Evolutionary conservation across 53 echinoderm and acorn worm genomes (phyloP).

Genomic region (Holothuria scabra): DNA sequence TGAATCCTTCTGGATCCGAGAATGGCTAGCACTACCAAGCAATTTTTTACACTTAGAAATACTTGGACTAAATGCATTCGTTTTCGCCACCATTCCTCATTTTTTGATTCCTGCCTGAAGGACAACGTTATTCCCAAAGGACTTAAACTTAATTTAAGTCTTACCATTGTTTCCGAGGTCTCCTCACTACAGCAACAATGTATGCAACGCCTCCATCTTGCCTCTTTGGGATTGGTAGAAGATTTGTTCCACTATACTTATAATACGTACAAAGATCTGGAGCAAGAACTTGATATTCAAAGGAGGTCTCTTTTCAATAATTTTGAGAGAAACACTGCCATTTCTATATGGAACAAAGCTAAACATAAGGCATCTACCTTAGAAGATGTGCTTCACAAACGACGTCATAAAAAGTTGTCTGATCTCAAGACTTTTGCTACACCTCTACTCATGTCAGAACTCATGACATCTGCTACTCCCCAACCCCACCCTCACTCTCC

Average conservation of each 20-base stretch:
- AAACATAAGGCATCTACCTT: not conserved
- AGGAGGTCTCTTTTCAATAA: not conserved
- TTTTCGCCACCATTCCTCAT: not conserved
- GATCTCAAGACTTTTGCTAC: not conserved
- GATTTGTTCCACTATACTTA: not conserved
- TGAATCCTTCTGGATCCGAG: too few relatives aligned
- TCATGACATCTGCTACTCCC: too few relatives aligned
- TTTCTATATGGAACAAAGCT: constrained; percentile 1
- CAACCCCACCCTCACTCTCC: too few relatives aligned
- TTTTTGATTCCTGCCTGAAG: not conserved
- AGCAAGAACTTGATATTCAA: not conserved
- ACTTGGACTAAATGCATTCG: not conserved
- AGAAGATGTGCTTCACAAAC: not conserved
- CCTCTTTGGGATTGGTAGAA: not conserved
- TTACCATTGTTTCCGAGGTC: not conserved
- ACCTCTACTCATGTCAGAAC: not conserved
- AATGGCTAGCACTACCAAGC: too few relatives aligned
- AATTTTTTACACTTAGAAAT: not conserved
- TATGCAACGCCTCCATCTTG: not conserved
- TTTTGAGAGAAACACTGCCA: not conserved
- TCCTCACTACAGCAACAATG: not conserved
- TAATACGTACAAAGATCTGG: not conserved
- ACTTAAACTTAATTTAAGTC: constrained; percentile 4
- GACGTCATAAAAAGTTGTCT: not conserved
- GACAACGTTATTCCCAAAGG: constrained; percentile 5